phyloP scores from a whole-genome alignment of 1,140 invertebrate genomes.

The Lineus longissimus region DNA sequence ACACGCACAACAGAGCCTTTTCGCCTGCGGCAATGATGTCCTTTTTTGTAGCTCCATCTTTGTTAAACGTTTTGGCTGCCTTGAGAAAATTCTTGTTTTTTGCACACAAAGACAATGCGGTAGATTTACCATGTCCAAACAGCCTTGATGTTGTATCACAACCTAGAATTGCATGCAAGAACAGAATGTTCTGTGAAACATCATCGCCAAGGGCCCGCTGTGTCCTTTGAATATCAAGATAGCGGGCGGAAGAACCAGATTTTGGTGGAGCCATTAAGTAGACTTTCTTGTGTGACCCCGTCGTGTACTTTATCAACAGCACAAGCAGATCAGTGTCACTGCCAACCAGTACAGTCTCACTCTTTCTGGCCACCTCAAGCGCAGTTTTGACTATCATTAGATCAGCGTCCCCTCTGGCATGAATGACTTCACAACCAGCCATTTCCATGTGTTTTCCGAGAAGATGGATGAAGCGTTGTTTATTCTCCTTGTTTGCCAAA shows the following conservation, averaged over 20 bases:
- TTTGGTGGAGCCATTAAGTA: background rate
- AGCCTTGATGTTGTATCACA: conserved; percentile 22
- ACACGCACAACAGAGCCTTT: conserved; percentile 10
- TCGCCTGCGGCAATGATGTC: conserved; percentile 15
- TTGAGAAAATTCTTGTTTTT: background rate
- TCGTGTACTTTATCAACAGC: conserved; percentile 6
- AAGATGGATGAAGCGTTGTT: conserved; percentile 20
- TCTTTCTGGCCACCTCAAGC: background rate
- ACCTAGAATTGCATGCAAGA: conserved; percentile 15
- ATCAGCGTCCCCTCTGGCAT: conserved; percentile 23
- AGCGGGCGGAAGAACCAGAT: background rate
- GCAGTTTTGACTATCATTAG: conserved; percentile 21
- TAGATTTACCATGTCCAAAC: conserved; percentile 16
- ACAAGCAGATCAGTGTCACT: conserved; percentile 26
- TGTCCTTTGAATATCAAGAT: background rate
- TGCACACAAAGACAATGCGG: conserved; percentile 6
- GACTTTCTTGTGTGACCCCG: background rate
- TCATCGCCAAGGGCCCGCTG: background rate
- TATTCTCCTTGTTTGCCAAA: conserved; percentile 20
- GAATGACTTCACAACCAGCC: conserved; percentile 3
- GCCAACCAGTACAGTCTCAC: conserved; percentile 15
- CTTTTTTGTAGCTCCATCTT: background rate
- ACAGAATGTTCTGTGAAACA: conserved; percentile 1
- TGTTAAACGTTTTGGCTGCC: conserved; percentile 7
- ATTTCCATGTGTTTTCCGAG: conserved; percentile 13